Base-by-base conservation (phyloP, 2,888 invertebrate species). In the Baccha elongata region DNA sequence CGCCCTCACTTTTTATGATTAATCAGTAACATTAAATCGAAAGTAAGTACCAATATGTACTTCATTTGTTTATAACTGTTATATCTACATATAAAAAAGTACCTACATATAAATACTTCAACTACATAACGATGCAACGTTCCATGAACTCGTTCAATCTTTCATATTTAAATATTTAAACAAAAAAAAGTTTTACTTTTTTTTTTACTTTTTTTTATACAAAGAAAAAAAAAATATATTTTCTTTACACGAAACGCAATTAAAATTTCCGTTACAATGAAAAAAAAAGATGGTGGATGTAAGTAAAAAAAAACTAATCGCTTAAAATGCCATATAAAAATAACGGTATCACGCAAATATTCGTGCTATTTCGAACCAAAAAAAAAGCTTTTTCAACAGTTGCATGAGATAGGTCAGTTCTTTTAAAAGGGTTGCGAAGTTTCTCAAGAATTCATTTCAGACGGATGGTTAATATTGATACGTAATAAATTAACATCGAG, bases 11-110 rank as follows among this genome's bases (percentile, higher is more conserved):
- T 62, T 42, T 17, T n/a, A 10, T 72, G 53, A 73, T 73, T 73
- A 73, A 65, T 65, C 65, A 55, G 58, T 11, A 26, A 55, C 46
- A 64, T 48, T 55, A 46, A 48, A 65, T 48, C 48, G 65, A 42
- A 37, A 10, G 19, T 55, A 53, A 19, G 37, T 21, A 55, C 35
- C 35, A 2, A 2, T n/a, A 23, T 1, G 13, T 26, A 8, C 7
- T 1, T 15, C 23, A 23, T n/a, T 11, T 29, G n/a, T 17, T 5
- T 11, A 5, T 23, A 23, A 4, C 1, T 4, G 10, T 11, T 11
- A 17, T 6, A 15, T 23, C 7, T 10, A 11, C 3, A 0, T 17
- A 10, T n/a, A n/a, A n/a, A n/a, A n/a, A n/a, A n/a, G n/a, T n/a
- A n/a, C n/a, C n/a, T n/a, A n/a, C n/a, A n/a, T n/a, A n/a, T n/a